Base-by-base conservation (phyloP, 2,113 vertebrate species). In the Oophaga pumilio region DNA sequence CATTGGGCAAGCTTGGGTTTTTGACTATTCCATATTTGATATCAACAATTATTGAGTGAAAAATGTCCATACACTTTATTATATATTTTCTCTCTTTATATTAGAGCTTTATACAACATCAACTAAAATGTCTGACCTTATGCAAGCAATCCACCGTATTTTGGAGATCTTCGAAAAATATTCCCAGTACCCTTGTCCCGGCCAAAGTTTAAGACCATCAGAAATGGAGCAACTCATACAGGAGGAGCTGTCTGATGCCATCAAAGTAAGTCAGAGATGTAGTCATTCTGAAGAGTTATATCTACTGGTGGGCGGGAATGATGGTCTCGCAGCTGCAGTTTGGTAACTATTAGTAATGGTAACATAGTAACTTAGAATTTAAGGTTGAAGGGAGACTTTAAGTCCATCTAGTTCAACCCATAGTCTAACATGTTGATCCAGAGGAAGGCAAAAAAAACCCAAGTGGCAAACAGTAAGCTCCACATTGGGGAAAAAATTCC, bases 141-240 rank as follows among this genome's bases (percentile, higher is more conserved):
- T 86, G 85, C 60, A 86, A 79, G 85, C 85, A 18, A 86, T 86
- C 60, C 49, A 86, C 15, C 56, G 17, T 8, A 68, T 86, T 20
- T 2, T 79, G 24, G 62, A 86, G n/a, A 62, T 69, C 62, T 86
- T 43, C n/a, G 43, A 86, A 18, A 86, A 79, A 17, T 86, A 86
- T 69, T 86, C 76, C 24, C 60, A 79, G 18, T 11, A 20, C 18
- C 49, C 60, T 53, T 69, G 62, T 69, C 74, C 57, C 6, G 59
- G 76, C 15, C 60, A 68, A 12, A 79, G 66, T 18, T 76, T 86
- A 18, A 86, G 68, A 68, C 76, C 76, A 24, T 50, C 60, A 86
- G 76, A 86, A 80, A 80, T 86, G 85, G 85, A 86, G 76, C 85
- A 69, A 49, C 85, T 86, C 76, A 86, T 86, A 79, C 85, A 86